Evolutionary conservation across 2,888 invertebrate genomes (phyloP), one percentile per base, ranked within the genome.

Genomic region (Mesorhabditis spiculigera): DNA sequence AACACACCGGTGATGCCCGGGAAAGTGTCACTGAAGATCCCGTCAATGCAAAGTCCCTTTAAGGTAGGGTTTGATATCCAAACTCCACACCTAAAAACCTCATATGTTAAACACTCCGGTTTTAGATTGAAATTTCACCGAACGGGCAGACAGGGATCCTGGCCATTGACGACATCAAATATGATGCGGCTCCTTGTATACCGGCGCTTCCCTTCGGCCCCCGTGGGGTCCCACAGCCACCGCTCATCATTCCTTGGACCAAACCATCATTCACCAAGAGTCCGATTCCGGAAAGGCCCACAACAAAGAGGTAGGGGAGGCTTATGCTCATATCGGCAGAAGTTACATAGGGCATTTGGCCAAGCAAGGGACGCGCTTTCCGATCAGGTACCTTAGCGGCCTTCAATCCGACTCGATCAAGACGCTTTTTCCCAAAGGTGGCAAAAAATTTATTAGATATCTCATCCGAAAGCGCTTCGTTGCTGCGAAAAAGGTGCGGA

Each of bases 21-120:
- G 41, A 84, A 84, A 80, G 83, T 84, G 10, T 77, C 80, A 6
- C 71, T 84, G 28, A 82, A 81, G 67, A 79, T 84, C 44, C 84
- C 84, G 4, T 78, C 82, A 65, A 71, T 82, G 13, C 76, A 78
- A 42, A 74, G 75, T n/a, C 78, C 81, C 4, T 84, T 82, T 68
- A 75, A 77, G 61, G 83, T 84, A 50, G 71, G 71, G 28, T 28
- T 66, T 13, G 43, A 5, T 41, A 61, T 45, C 43, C 58, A 10
- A 13, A 69, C 4, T 42, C 8, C 44, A 16, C 65, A 42, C 64
- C 63, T 45, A n/a, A 64, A 8, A 13, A 4, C 50, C 61, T 5
- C 28, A 50, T 64, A 10, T 64, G n/a, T 64, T 13, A 42, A 5
- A 50, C 5, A 28, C 63, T 16, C 67, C 42, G 41, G 16, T 50